These are phyloP conservation scores for Mirounga angustirostris DNA, from an alignment of 2,113 vertebrate species.

Conservation along the genomic window DNA sequence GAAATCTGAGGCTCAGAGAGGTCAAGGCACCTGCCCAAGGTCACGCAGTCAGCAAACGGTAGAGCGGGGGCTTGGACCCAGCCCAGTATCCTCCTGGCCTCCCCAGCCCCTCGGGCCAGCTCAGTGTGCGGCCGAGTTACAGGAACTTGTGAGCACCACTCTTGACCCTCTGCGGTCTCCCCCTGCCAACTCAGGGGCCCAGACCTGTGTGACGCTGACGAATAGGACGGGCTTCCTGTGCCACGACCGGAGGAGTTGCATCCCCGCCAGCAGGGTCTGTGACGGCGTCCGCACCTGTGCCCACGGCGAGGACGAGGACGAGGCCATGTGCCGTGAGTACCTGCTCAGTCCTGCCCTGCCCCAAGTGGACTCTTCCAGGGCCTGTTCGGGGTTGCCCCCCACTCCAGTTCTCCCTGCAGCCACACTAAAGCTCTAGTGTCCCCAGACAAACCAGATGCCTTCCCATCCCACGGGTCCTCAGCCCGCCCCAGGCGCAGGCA, in stretches of 20 bases:
- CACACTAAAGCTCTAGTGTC: not conserved
- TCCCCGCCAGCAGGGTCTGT: slow-evolving; percentile 88
- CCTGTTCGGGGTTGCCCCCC: too few relatives aligned
- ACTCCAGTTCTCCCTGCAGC: not conserved
- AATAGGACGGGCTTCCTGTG: slow-evolving; percentile 91
- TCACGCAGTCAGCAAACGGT: not conserved
- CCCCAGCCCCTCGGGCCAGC: not conserved
- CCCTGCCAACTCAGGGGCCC: slow-evolving; percentile 80
- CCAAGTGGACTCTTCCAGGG: rapidly evolving
- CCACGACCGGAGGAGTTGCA: slow-evolving; percentile 84
- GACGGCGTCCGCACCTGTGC: slow-evolving; percentile 83
- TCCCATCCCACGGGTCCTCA: not conserved
- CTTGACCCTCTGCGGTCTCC: not conserved
- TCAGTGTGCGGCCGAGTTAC: not conserved
- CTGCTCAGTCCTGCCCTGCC: not conserved
- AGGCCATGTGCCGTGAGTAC: slow-evolving; percentile 88
- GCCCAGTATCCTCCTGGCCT: not conserved
- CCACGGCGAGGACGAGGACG: slow-evolving; percentile 87
- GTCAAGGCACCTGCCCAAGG: not conserved
- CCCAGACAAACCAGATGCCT: not conserved
- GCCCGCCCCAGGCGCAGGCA: not conserved
- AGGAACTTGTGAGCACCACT: not conserved
- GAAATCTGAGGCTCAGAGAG: not conserved
- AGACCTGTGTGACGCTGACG: slow-evolving; percentile 81
- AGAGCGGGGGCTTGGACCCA: not conserved